A percentile compares a stretch with the other conserved stretches of the same genome.
Evolutionary conservation across 35 echinoderm and acorn worm genomes (phyloP).

Genomic region (Anneissia japonica): DNA sequence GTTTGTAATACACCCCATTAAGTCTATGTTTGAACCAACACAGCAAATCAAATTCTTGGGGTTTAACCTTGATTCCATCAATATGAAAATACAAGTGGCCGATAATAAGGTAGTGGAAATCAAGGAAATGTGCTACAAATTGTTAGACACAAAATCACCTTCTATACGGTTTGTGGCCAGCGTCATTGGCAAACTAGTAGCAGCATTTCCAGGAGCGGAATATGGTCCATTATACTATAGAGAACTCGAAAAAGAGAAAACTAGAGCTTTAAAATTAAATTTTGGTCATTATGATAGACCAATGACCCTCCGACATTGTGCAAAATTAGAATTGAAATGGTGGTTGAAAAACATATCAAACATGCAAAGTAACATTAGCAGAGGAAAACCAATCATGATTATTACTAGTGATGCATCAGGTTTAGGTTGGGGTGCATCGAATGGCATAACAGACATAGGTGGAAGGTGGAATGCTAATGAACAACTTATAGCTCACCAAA

Average conservation of each 20-base stretch:
- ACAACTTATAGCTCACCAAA: neutral
- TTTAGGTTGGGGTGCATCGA: constrained; percentile 23
- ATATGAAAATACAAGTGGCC: constrained; percentile 22
- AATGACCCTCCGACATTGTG: neutral
- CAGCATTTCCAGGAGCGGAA: constrained; percentile 24
- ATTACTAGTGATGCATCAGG: constrained; percentile 40
- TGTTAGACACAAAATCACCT: neutral
- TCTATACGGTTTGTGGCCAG: constrained; percentile 2
- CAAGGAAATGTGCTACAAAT: neutral
- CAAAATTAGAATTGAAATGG: constrained; percentile 5
- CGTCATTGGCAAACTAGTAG: constrained; percentile 28
- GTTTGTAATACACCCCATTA: constrained; percentile 42
- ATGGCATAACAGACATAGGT: constrained; percentile 2
- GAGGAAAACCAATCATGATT: neutral
- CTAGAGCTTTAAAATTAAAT: neutral
- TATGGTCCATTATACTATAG: constrained; percentile 20
- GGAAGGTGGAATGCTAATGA: constrained; percentile 32
- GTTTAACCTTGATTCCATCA: constrained; percentile 43
- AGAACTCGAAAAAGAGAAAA: constrained; percentile 17
- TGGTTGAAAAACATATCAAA: neutral
- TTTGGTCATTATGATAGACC: constrained; percentile 2
- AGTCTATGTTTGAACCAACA: constrained; percentile 35
- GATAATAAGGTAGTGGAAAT: neutral
- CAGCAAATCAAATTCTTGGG: constrained; percentile 27
- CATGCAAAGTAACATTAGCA: neutral